A percentile compares a stretch with the other conserved stretches of the same genome.
Evolutionary conservation across 2,113 vertebrate species (phyloP).

Genomic region (human (Homo sapiens)): GRCh38 chr2:106578001-106578500

Average conservation of each 20-base stretch:
- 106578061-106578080: background rate
- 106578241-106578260: background rate
- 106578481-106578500: background rate
- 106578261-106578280: background rate
- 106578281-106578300: rapidly evolving
- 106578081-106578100: no score
- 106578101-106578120: background rate
- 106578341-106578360: background rate
- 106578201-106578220: background rate
- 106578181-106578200: background rate
- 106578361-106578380: background rate
- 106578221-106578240: background rate
- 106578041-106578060: background rate
- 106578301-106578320: rapidly evolving
- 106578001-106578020: rapidly evolving
- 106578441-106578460: rapidly evolving
- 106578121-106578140: background rate
- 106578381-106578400: background rate
- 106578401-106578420: rapidly evolving
- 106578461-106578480: background rate
- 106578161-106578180: rapidly evolving
- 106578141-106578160: background rate
- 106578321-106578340: no score
- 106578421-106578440: background rate
- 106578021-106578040: background rate